These are phyloP conservation scores for Drosophila kurseongensis DNA, from an alignment of 1,140 invertebrate species.

Conservation along the genomic window DNA sequence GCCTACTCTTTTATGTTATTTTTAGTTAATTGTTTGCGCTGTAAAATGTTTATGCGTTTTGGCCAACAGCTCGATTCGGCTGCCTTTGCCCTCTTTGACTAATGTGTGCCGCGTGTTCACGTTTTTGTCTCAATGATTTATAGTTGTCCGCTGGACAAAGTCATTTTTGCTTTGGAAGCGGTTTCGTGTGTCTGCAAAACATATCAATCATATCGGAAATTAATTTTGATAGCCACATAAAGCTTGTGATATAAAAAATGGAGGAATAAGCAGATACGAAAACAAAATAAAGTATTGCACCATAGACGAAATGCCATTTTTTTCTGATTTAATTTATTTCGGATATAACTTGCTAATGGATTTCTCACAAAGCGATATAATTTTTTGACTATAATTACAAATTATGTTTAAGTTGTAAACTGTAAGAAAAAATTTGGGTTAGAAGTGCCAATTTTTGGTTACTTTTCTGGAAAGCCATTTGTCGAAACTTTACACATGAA, in stretches of 20 bases:
- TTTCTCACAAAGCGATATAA: background rate
- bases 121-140: constrained; percentile 72
- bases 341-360: background rate
- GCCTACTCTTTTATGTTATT: constrained; percentile 76
- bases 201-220: constrained; percentile 78
- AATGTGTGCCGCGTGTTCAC: constrained; percentile 75
- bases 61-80: constrained; percentile 49
- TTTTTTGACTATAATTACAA: background rate
- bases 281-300: constrained; percentile 26
- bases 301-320: constrained; percentile 7
- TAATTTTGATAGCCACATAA: constrained; percentile 69
- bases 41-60: constrained; percentile 81
- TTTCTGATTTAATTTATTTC: constrained; percentile 7
- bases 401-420: too few species aligned
- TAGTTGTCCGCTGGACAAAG: constrained; percentile 49
- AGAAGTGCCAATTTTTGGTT: too few species aligned
- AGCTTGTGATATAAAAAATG: constrained; percentile 25
- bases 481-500: too few species aligned
- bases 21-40: constrained; percentile 81
- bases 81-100: constrained; percentile 76
- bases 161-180: constrained; percentile 54
- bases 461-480: too few species aligned
- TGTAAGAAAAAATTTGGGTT: too few species aligned
- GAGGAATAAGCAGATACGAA: constrained; percentile 1
- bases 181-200: constrained; percentile 57